Evolutionary conservation across 2,113 vertebrate genomes (phyloP).

Genomic region (Chaetodon trifascialis): DNA sequence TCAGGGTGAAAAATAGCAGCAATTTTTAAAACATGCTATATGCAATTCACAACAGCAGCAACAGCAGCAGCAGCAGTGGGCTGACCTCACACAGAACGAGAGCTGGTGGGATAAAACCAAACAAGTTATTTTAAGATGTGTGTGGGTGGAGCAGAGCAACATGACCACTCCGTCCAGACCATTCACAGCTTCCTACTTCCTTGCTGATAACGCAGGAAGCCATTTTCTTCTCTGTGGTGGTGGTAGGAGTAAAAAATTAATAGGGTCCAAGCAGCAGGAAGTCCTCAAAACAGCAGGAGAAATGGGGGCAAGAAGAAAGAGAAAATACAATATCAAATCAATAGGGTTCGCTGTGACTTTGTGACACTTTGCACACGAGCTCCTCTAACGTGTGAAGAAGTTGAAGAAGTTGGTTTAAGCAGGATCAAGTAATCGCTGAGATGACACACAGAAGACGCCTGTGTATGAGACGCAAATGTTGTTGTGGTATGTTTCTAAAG

Average conservation of each 20-base stretch:
- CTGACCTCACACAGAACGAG: not conserved
- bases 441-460: not conserved
- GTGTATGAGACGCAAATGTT: not conserved
- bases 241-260: constrained; percentile 62
- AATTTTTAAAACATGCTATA: not conserved
- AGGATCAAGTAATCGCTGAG: not conserved
- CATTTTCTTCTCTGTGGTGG: not conserved
- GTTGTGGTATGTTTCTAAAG: not conserved
- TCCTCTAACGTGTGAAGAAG: constrained; percentile 6
- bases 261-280: constrained; percentile 35
- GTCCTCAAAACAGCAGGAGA: constrained; percentile 38
- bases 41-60: not conserved
- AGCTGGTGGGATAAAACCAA: not conserved
- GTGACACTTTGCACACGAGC: not conserved
- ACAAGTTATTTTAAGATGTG: constrained; percentile 27
- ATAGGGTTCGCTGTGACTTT: not conserved
- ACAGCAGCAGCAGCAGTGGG: too few relatives aligned
- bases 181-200: constrained; percentile 11
- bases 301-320: not conserved
- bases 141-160: constrained; percentile 18
- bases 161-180: constrained; percentile 6
- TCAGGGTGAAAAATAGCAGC: not conserved
- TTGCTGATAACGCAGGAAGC: constrained; percentile 4
- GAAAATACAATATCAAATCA: constrained; percentile 14
- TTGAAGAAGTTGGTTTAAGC: not conserved